Evolutionary conservation across 2,797 vertebrate species (phyloP).

Genomic region (Peromyscus melanophrys): DNA sequence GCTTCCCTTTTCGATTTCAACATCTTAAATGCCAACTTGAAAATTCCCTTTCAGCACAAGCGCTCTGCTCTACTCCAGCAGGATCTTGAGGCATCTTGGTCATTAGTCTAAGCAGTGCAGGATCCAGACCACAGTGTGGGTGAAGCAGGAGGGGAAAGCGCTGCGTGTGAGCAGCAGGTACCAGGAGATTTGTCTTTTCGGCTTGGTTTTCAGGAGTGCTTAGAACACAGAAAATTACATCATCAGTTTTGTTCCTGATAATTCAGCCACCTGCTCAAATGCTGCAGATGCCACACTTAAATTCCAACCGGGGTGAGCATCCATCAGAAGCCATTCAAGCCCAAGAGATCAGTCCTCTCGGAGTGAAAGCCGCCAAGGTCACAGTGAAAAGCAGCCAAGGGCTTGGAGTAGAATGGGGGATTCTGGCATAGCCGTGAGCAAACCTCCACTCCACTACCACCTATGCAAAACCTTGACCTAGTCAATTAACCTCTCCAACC

Average conservation of each 20-base stretch:
- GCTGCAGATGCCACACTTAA: neutral
- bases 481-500: neutral
- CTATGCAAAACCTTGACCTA: neutral
- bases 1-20: conserved; percentile 64
- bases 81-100: neutral
- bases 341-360: neutral
- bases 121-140: fast-evolving
- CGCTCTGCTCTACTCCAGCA: neutral
- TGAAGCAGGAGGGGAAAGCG: neutral
- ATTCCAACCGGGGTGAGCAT: neutral
- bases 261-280: neutral
- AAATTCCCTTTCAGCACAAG: conserved; percentile 64
- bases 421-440: neutral
- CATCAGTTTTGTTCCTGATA: neutral
- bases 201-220: neutral
- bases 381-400: neutral
- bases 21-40: conserved; percentile 64
- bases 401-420: neutral
- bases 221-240: neutral
- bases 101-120: neutral
- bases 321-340: neutral
- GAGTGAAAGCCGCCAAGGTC: neutral
- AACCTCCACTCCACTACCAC: neutral
- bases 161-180: fast-evolving
- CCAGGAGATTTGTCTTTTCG: neutral